Conservation (phyloP, 2,113 vertebrate species). For the Centrocercus urophasianus region DNA sequence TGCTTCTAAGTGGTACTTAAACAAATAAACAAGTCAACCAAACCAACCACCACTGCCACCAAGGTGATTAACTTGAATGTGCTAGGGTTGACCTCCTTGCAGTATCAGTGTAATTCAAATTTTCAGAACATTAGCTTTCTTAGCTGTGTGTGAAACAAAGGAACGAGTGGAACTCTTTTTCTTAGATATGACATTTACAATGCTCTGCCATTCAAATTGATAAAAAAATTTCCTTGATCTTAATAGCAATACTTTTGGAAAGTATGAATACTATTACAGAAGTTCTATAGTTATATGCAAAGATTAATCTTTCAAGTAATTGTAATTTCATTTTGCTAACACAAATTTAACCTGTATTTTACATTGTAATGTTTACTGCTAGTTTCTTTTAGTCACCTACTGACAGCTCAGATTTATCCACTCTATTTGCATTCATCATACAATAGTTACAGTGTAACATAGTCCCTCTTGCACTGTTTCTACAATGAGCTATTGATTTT, state of each 20-base stretch:
- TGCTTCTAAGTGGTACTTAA: not conserved
- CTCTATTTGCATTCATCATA: not conserved
- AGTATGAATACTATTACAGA: not conserved
- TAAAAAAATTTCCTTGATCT: not conserved
- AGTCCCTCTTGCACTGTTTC: not conserved
- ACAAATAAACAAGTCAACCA: not conserved
- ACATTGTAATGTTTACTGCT: not conserved
- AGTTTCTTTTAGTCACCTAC: not conserved
- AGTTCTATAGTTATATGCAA: not conserved
- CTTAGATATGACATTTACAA: not conserved
- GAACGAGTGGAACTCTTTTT: not conserved
- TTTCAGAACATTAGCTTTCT: not conserved
- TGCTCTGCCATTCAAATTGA: not conserved
- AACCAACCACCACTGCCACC: too few species aligned
- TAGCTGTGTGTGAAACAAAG: not conserved
- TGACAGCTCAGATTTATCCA: constrained; percentile 15
- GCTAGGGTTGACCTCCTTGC: not conserved
- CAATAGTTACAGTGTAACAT: not conserved
- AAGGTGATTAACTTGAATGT: not conserved
- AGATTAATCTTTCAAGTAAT: not conserved
- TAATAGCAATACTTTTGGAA: not conserved
- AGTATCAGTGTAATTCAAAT: not conserved
- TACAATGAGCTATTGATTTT: constrained; percentile 27
- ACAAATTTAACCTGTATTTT: not conserved
- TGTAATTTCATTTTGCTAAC: not conserved